Conservation (phyloP, 2,797 vertebrate genomes). For the Enteromius anoplus region DNA sequence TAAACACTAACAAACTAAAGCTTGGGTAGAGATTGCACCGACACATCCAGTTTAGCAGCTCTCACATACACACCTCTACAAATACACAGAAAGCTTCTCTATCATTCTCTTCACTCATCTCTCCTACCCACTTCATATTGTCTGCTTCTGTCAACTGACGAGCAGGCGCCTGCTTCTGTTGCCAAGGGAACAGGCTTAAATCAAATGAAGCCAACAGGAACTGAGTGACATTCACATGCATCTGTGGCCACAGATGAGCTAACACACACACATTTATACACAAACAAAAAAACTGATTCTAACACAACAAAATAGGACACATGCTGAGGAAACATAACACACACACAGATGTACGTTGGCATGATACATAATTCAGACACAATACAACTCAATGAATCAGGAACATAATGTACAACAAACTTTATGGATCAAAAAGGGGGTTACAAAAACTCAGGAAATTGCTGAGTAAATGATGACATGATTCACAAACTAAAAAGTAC, state of each 20-base stretch:
- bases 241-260: slow-evolving; percentile 51
- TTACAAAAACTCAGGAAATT: background rate
- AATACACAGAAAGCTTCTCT: slow-evolving; percentile 44
- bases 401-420: slow-evolving; percentile 13
- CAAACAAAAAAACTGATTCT: slow-evolving; percentile 51
- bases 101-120: slow-evolving; percentile 51
- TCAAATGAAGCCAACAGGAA: slow-evolving; percentile 59
- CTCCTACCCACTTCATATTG: slow-evolving; percentile 61
- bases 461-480: background rate
- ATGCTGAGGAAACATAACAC: slow-evolving; percentile 11
- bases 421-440: background rate
- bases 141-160: slow-evolving; percentile 59
- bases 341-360: background rate
- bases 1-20: slow-evolving; percentile 5
- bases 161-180: slow-evolving; percentile 59
- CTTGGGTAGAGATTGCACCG: background rate
- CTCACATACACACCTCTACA: slow-evolving; percentile 16
- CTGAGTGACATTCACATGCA: slow-evolving; percentile 52
- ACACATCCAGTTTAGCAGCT: slow-evolving; percentile 2
- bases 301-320: slow-evolving; percentile 44
- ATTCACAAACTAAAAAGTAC: background rate
- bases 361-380: background rate
- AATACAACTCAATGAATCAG: background rate
- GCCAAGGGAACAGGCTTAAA: slow-evolving; percentile 64
- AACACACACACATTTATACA: slow-evolving; percentile 51